phyloP scores from a whole-genome alignment of 1,140 invertebrate genomes.

The Neocloeon triangulifer region DNA sequence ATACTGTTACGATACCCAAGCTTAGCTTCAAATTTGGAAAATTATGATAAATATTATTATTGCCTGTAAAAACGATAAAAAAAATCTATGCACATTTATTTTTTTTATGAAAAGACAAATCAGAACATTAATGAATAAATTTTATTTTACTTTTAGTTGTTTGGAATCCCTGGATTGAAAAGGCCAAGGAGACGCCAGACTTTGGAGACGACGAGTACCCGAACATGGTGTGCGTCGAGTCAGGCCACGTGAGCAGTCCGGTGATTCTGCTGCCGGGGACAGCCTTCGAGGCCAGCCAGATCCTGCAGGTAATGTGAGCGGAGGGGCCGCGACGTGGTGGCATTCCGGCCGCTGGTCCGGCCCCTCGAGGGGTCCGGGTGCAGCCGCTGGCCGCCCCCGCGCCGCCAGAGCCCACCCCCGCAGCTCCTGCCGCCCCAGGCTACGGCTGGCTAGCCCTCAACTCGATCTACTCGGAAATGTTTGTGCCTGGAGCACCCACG shows the following conservation, averaged over 20 bases:
- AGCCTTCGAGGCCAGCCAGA: conserved; percentile 69
- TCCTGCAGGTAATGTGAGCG: conserved; percentile 45
- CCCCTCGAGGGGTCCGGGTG: conserved; percentile 10
- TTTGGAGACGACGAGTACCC: conserved; percentile 89
- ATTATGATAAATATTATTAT: too few relatives aligned
- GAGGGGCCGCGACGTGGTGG: conserved; percentile 16
- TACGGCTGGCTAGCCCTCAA: conserved; percentile 11
- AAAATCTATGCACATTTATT: too few relatives aligned
- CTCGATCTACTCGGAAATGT: conserved; percentile 14
- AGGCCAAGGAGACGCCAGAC: conserved; percentile 75
- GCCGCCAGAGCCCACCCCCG: too few relatives aligned
- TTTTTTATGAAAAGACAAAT: too few relatives aligned
- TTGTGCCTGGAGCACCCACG: too few relatives aligned
- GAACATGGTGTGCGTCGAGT: conserved; percentile 88
- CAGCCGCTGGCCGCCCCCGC: conserved; percentile 5
- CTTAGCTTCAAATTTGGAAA: too few relatives aligned
- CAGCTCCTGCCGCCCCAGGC: conserved; percentile 10
- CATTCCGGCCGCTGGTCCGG: conserved; percentile 7
- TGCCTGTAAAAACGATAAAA: too few relatives aligned
- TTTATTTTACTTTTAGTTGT: conserved; percentile 61
- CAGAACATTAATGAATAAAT: too few relatives aligned
- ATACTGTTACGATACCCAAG: too few relatives aligned
- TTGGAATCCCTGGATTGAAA: conserved; percentile 91
- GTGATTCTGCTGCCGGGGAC: conserved; percentile 67
- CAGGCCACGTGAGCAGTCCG: conserved; percentile 66